Base-by-base conservation (phyloP, 2,888 invertebrate genomes). In the Zygothrica quintamaculata region DNA sequence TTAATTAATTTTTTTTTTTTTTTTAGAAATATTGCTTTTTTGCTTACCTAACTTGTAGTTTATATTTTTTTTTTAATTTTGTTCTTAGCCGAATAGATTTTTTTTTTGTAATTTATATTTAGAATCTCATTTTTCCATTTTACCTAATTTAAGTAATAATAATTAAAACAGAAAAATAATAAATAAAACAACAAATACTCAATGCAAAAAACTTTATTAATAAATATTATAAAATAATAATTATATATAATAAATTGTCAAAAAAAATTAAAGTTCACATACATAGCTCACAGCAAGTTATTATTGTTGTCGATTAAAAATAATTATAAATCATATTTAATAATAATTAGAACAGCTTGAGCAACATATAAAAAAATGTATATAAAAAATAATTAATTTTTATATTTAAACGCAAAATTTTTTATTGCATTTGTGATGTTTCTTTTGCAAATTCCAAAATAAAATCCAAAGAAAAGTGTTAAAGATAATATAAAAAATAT, bases 171-270 rank as follows among this genome's bases (percentile, higher is more conserved):
- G n/a, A n/a, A n/a, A n/a, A n/a, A n/a, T n/a, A 62, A 34, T 52
- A 53, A 48, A 37, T 31, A 39, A 36, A 2, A 25, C 50, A 53
- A 42, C 7, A 34, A 16, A 42, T 31, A 34, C 70, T 67, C 56
- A 65, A 74, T 79, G 74, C 70, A 79, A 84, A 78, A 82, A 84
- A 74, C 80, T 80, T 80, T 84, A 82, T 84, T 81, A 79, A 82
- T 84, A 84, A 82, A 85, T 82, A 85, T 70, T 77, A 75, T 44
- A 31, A 71, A 68, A 84, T 76, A 69, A 77, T 50, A 58, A 56
- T 70, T 71, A 59, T 59, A 55, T 67, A 67, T 64, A 59, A 65
- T 70, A 61, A n/a, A 68, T 73, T 69, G 69, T 73, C 65, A 73
- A 55, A 74, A 73, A 74, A 62, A 70, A 70, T 74, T 33, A 68